Conservation (phyloP, 2,113 vertebrate genomes). For the Triplophysa dalaica region DNA sequence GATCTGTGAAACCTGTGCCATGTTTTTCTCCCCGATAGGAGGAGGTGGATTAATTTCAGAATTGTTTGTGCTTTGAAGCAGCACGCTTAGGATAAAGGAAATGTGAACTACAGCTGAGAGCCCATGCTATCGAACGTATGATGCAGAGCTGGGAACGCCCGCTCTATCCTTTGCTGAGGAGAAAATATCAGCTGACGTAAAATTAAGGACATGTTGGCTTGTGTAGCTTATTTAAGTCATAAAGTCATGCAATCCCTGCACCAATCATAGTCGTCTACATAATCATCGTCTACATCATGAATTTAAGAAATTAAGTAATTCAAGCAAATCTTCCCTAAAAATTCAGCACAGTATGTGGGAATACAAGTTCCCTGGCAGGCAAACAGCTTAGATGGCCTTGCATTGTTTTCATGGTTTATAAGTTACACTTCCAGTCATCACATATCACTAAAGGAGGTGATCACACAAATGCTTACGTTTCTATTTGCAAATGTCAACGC, state of each 20-base stretch:
- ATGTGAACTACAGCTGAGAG: neutral
- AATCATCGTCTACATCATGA: no score
- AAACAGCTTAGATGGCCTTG: neutral
- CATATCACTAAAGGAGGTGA: no score
- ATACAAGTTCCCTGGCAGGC: neutral
- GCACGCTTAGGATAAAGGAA: neutral
- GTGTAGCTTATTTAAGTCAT: neutral
- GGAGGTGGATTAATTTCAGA: slow-evolving; percentile 21
- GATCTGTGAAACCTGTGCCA: slow-evolving; percentile 29
- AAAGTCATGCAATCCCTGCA: no score
- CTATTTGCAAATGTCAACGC: neutral
- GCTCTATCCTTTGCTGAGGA: neutral
- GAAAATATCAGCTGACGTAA: neutral
- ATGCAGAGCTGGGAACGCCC: neutral
- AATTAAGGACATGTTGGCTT: neutral
- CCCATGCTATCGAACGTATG: slow-evolving; percentile 1
- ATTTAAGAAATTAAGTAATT: neutral
- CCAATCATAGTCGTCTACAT: no score
- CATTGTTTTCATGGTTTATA: neutral
- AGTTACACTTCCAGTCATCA: neutral
- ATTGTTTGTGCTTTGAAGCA: slow-evolving; percentile 25
- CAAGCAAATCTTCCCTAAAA: neutral
- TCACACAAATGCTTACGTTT: neutral
- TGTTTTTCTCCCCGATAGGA: slow-evolving; percentile 36
- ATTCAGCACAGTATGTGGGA: neutral